phyloP scores from a whole-genome alignment of 2,797 vertebrate species.

The Paedocypris micromegethes region DNA sequence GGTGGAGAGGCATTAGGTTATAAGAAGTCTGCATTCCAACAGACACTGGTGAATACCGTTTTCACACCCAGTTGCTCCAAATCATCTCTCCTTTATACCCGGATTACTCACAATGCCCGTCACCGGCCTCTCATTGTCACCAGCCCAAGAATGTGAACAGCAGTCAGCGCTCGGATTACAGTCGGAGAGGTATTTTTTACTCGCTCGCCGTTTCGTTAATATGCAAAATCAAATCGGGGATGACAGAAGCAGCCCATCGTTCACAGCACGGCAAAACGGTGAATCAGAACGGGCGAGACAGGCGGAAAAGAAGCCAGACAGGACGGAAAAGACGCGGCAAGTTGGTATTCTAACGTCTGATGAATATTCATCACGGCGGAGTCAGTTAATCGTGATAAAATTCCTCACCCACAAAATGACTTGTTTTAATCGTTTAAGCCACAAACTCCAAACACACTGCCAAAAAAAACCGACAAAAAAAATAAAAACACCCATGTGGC shows the following conservation, averaged over 20 bases:
- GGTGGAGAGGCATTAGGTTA: not conserved
- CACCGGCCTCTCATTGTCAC: slow-evolving; percentile 42
- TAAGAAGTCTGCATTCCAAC: slow-evolving; percentile 28
- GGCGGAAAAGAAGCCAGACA: no score
- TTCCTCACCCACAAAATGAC: no score
- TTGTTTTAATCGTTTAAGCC: no score
- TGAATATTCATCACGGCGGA: no score
- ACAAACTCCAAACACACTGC: no score
- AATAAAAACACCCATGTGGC: no score
- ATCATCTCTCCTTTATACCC: slow-evolving; percentile 25
- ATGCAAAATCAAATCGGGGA: slow-evolving; percentile 36
- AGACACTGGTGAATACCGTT: slow-evolving; percentile 29
- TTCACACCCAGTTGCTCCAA: slow-evolving; percentile 3
- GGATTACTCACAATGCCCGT: slow-evolving; percentile 46
- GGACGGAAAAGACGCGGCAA: no score
- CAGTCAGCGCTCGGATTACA: slow-evolving; percentile 42
- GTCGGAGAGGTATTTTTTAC: slow-evolving; percentile 30
- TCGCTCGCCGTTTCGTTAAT: slow-evolving; percentile 39
- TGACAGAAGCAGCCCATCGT: slow-evolving; percentile 31
- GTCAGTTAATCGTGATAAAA: no score
- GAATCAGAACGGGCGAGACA: not conserved
- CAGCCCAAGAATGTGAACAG: slow-evolving; percentile 33
- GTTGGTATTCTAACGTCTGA: no score
- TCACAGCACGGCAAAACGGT: not conserved
- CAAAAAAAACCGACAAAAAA: no score